phyloP scores from a whole-genome alignment of 2,113 vertebrate species.

The Dicaeum eximium region DNA sequence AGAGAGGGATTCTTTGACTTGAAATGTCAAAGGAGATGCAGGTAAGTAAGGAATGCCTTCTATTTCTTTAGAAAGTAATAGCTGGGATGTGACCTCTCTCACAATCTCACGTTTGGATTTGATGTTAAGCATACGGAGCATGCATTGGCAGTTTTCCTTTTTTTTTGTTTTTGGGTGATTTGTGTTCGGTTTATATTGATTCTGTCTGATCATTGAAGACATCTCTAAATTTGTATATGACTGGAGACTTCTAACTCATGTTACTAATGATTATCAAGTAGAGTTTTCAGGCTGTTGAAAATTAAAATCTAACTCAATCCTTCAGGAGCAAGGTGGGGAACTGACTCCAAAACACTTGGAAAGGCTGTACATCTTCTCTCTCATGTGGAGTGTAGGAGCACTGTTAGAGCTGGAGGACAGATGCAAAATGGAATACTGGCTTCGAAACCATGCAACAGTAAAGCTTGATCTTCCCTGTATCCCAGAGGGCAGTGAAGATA shows the following conservation, averaged over 20 bases:
- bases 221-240: neutral
- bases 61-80: neutral
- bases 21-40: neutral
- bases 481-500: constrained; percentile 71
- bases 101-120: neutral
- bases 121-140: neutral
- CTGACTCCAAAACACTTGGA: constrained; percentile 79
- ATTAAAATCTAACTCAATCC: neutral
- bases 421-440: constrained; percentile 84
- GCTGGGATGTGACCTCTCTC: neutral
- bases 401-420: constrained; percentile 84
- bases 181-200: neutral
- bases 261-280: neutral
- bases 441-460: constrained; percentile 70
- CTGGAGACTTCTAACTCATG: neutral
- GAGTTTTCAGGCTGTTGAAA: neutral
- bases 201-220: neutral
- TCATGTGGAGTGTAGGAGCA: constrained; percentile 95
- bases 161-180: neutral
- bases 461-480: constrained; percentile 79
- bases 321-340: constrained; percentile 85
- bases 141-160: neutral
- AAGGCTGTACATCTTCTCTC: constrained; percentile 87
- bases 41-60: neutral
- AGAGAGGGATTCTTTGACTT: neutral